These are phyloP conservation scores for Botia almorhae DNA, from an alignment of 2,797 vertebrate genomes.

Conservation along the genomic window DNA sequence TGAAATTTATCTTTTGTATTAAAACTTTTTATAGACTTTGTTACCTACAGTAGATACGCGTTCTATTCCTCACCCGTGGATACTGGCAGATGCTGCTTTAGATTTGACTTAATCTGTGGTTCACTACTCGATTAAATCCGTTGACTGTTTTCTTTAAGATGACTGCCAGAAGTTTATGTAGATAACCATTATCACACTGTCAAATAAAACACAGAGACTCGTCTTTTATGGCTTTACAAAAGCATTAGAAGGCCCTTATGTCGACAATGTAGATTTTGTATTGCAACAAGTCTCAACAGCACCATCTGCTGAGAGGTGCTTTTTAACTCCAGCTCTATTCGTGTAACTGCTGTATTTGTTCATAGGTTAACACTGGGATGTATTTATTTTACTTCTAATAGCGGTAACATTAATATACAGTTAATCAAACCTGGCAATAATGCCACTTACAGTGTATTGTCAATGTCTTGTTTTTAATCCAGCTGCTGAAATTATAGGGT, in stretches of 20 bases:
- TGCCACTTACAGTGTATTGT: too few species aligned
- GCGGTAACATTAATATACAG: too few species aligned
- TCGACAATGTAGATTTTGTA: not conserved
- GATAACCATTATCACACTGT: too few species aligned
- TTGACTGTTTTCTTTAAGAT: not conserved
- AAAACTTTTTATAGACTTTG: too few species aligned
- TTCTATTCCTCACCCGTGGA: not conserved
- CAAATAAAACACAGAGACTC: not conserved
- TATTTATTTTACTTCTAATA: too few species aligned
- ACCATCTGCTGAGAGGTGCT: constrained; percentile 34
- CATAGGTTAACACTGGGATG: too few species aligned
- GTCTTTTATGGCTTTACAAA: not conserved
- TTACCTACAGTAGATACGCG: too few species aligned
- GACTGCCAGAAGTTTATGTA: not conserved
- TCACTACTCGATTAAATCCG: not conserved
- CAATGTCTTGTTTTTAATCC: too few species aligned
- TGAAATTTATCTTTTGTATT: too few species aligned
- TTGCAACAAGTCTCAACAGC: constrained; percentile 15
- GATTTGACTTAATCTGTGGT: not conserved
- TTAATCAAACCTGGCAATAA: too few species aligned
- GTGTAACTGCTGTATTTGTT: not conserved
- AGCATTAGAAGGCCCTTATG: not conserved
- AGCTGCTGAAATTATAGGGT: too few species aligned
- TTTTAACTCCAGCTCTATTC: not conserved
- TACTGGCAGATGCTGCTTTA: constrained; percentile 16